phyloP scores from a whole-genome alignment of 2,888 invertebrate genomes.

The Hemaris fuciformis region DNA sequence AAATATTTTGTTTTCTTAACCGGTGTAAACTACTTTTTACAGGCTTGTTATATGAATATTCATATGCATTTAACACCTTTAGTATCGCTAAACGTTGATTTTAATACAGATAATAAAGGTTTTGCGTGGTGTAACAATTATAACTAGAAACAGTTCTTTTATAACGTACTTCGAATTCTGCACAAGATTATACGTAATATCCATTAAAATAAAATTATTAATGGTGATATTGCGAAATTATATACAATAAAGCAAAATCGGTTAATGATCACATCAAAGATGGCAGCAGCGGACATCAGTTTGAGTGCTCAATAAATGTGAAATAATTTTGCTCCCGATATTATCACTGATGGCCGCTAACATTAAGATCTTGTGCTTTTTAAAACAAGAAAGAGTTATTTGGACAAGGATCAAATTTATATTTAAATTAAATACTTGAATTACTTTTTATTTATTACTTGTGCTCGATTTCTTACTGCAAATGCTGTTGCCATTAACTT shows the following conservation, averaged over 20 bases:
- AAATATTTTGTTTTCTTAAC: not conserved
- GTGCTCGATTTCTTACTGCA: not conserved
- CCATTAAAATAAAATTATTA: constrained; percentile 35
- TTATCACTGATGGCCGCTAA: not conserved
- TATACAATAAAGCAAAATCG: constrained; percentile 32
- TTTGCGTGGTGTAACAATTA: not conserved
- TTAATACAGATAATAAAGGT: not conserved
- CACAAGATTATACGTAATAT: constrained; percentile 30
- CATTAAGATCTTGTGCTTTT: not conserved
- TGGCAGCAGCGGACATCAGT: constrained; percentile 6
- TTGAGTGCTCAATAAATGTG: constrained; percentile 7
- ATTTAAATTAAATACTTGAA: not conserved
- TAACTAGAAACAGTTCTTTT: constrained; percentile 18
- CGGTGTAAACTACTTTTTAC: too few species aligned
- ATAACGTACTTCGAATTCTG: constrained; percentile 30
- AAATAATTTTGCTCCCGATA: constrained; percentile 16
- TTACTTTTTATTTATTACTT: constrained; percentile 6
- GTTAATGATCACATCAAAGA: constrained; percentile 32
- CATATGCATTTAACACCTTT: not conserved
- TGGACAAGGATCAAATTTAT: constrained; percentile 11
- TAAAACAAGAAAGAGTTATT: constrained; percentile 10
- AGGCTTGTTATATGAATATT: not conserved
- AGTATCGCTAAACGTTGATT: too few species aligned
- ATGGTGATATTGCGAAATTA: constrained; percentile 32
- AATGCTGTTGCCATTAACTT: not conserved